Evolutionary conservation across 2,113 vertebrate species (phyloP).

Genomic region (Vireo altiloquus): DNA sequence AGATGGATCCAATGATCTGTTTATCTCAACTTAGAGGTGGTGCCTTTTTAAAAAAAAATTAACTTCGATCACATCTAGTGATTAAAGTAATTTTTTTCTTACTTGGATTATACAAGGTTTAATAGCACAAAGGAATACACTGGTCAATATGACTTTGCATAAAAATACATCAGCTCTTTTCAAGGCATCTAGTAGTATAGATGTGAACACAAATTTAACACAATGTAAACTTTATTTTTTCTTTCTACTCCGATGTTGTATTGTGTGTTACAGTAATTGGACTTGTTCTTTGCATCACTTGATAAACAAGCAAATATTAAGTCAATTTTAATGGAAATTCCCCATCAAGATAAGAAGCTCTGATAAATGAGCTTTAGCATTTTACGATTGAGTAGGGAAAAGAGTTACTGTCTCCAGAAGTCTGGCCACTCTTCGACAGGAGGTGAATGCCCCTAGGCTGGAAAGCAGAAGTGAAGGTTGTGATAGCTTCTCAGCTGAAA

Average conservation of each 20-base stretch:
- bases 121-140: background rate
- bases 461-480: background rate
- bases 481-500: background rate
- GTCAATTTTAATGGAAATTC: background rate
- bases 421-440: background rate
- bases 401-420: background rate
- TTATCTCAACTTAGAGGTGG: background rate
- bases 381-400: background rate
- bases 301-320: constrained; percentile 6
- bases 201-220: background rate
- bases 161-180: background rate
- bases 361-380: background rate
- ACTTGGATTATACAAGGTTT: background rate
- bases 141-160: background rate
- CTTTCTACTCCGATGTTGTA: background rate
- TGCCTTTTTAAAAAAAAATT: background rate
- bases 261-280: background rate
- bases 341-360: background rate
- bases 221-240: background rate
- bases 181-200: background rate
- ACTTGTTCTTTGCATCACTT: background rate
- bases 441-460: background rate
- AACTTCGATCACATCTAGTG: background rate
- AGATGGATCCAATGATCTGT: fast-evolving
- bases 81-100: background rate